phyloP scores from a whole-genome alignment of 2,797 vertebrate genomes.

The Oryzias dopingdopingensis region DNA sequence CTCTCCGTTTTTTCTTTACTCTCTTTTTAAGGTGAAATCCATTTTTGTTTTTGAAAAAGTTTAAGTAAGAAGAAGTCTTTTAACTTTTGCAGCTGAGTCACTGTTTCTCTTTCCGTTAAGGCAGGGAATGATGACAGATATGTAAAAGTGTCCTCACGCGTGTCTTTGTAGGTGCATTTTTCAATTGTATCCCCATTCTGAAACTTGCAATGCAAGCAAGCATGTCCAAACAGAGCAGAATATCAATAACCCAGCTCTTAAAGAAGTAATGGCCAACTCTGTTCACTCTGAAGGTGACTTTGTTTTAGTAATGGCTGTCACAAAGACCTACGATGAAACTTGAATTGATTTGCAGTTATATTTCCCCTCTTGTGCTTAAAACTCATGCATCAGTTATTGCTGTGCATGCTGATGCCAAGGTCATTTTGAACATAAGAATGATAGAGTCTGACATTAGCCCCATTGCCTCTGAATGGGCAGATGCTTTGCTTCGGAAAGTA shows the following conservation, averaged over 20 bases:
- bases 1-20: too few relatives aligned
- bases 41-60: too few relatives aligned
- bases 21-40: too few relatives aligned
- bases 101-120: background rate
- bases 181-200: conserved; percentile 59
- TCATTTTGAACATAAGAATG: conserved; percentile 75
- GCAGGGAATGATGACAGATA: conserved; percentile 22
- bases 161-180: conserved; percentile 40
- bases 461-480: conserved; percentile 69
- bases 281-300: conserved; percentile 74
- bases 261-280: conserved; percentile 67
- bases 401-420: conserved; percentile 74
- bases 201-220: conserved; percentile 74
- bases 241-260: conserved; percentile 69
- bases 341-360: conserved; percentile 78
- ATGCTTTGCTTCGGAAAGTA: conserved; percentile 74
- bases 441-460: conserved; percentile 75
- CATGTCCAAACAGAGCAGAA: conserved; percentile 62
- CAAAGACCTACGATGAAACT: conserved; percentile 65
- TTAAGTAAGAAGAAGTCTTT: too few relatives aligned
- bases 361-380: conserved; percentile 65
- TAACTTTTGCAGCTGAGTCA: too few relatives aligned
- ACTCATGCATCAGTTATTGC: conserved; percentile 65
- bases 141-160: conserved; percentile 26
- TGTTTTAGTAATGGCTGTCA: conserved; percentile 71